phyloP scores from a whole-genome alignment of 2,888 invertebrate species.

The Idaea aversata region DNA sequence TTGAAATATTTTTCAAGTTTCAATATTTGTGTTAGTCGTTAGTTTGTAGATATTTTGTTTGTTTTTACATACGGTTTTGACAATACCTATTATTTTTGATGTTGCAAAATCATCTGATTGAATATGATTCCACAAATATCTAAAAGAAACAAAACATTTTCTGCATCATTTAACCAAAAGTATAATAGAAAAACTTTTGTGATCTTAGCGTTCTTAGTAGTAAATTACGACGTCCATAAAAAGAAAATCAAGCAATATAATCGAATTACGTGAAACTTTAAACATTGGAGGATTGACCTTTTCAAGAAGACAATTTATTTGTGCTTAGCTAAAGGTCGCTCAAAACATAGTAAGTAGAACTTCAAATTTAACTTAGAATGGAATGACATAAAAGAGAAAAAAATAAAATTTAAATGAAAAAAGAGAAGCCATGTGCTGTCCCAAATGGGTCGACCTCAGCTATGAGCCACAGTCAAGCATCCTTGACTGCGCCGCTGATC shows the following conservation, averaged over 20 bases:
- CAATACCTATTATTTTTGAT: neutral
- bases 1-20: neutral
- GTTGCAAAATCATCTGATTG: neutral
- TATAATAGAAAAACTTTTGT: neutral
- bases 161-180: neutral
- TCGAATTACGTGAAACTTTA: conserved; percentile 22
- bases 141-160: neutral
- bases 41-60: too few relatives aligned
- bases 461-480: too few relatives aligned
- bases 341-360: too few relatives aligned
- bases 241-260: conserved; percentile 27
- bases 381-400: too few relatives aligned
- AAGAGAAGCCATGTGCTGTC: too few relatives aligned
- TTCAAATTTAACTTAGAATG: too few relatives aligned
- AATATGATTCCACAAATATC: neutral
- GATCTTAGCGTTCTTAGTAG: neutral
- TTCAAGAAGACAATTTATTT: conserved; percentile 2
- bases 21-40: too few relatives aligned
- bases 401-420: too few relatives aligned
- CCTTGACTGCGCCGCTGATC: too few relatives aligned
- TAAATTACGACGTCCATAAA: conserved; percentile 10
- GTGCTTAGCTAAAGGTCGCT: too few relatives aligned
- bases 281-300: conserved; percentile 23
- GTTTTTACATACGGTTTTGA: too few relatives aligned
- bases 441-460: too few relatives aligned